Base-by-base conservation (phyloP, 1,140 invertebrate genomes). In the Hylaeus anthracinus region DNA sequence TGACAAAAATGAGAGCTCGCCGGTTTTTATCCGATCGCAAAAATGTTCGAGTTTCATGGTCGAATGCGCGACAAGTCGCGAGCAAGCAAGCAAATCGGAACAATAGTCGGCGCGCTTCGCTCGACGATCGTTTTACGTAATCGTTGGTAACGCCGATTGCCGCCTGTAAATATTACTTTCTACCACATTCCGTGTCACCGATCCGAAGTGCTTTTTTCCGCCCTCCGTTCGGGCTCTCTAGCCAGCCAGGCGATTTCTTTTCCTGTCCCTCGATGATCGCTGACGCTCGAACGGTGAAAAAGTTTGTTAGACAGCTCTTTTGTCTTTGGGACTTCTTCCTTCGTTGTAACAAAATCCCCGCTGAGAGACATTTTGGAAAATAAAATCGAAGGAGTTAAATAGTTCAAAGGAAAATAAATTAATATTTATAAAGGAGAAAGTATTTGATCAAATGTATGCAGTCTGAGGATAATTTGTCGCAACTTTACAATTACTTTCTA, bases 31-130 rank as follows among this genome's bases (percentile, higher is more conserved):
- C 14, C 6, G 60, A 1, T 55, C 26, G 81, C 83, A 86, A 86
- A 86, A 86, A 86, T 53, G 14, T 61, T 72, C 69, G 80, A 85
- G 82, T 86, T 86, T 86, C 85, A 86, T 82, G 85, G 79, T 86
- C 85, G 85, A 75, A 58, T 72, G 85, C 85, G 72, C 51, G 83
- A 74, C 81, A 82, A 78, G 74, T 79, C 70, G 74, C 73, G 81
- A 86, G 51, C 51, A 51, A 79, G 70, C 86, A 82, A 81, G 83
- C 82, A 81, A 85, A 85, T 78, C 83, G 83, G 79, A 41, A 82
- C 83, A 82, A 86, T 85, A 75, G 41, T 14, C 72, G 77, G 58
- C 55, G 48, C 48, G 48, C 48, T 51, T 51, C 48, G 48, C 1
- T 8, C 48, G 48, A 51, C 51, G 72, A 48, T 55, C 53, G 43